These are phyloP conservation scores for Holocentrus rufus DNA, from an alignment of 2,797 vertebrate genomes.

Conservation along the genomic window DNA sequence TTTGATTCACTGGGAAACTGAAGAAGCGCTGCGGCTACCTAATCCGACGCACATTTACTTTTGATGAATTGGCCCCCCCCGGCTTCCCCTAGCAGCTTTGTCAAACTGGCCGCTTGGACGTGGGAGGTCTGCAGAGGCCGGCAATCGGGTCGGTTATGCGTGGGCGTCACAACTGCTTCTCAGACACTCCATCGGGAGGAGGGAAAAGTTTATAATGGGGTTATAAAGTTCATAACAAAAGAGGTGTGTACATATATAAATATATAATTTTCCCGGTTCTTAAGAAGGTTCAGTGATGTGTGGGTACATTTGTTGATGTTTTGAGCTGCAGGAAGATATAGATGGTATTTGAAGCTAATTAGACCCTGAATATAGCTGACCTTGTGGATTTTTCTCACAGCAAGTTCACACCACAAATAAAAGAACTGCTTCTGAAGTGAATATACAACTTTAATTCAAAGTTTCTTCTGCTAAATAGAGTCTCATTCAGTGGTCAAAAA, in stretches of 20 bases:
- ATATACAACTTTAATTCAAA: constrained; percentile 18
- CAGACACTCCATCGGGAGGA: not conserved
- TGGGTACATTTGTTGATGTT: not conserved
- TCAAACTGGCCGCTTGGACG: constrained; percentile 39
- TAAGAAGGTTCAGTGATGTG: not conserved
- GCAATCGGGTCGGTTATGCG: constrained; percentile 32
- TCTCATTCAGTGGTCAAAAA: constrained; percentile 6
- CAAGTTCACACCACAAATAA: constrained; percentile 21
- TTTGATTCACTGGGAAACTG: constrained; percentile 63
- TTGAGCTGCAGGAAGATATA: constrained; percentile 6
- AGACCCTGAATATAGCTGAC: constrained; percentile 19
- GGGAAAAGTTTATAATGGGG: not conserved
- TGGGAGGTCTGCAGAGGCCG: constrained; percentile 14
- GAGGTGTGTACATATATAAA: not conserved
- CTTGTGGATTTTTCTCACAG: constrained; percentile 18
- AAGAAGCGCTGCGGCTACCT: constrained; percentile 48
- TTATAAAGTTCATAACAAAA: not conserved
- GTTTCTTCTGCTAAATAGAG: not conserved
- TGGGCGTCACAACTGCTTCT: constrained; percentile 10
- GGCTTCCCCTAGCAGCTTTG: constrained; percentile 47
- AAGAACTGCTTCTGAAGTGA: not conserved
- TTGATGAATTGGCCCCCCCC: constrained; percentile 60
- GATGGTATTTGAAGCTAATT: constrained; percentile 35
- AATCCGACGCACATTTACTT: constrained; percentile 50
- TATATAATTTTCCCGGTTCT: constrained; percentile 13